A percentile compares a stretch with the other conserved stretches of the same genome.
These are phyloP conservation scores for Eulemur albifrons DNA, from an alignment of 2,797 vertebrate genomes.

Conservation along the genomic window DNA sequence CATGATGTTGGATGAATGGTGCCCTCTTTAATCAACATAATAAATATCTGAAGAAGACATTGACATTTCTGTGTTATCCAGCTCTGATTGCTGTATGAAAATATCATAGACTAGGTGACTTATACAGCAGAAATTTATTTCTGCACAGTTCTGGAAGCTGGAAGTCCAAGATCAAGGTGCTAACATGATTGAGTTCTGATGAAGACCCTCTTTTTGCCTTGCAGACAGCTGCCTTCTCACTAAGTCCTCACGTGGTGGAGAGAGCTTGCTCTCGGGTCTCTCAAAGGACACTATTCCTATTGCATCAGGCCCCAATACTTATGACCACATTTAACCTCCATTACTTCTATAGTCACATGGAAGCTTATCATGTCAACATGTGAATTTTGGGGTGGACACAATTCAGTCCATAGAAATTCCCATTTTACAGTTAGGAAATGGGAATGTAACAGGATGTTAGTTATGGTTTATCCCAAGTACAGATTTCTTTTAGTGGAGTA, in stretches of 20 bases:
- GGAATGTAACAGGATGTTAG: neutral
- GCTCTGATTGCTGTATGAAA: neutral
- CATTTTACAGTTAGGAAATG: neutral
- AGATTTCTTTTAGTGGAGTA: neutral
- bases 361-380: no score
- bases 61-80: neutral
- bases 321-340: neutral
- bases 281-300: neutral
- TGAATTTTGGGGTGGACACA: no score
- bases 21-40: neutral
- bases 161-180: neutral
- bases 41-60: neutral
- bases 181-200: neutral
- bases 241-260: neutral
- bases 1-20: neutral
- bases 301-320: neutral
- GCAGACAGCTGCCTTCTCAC: neutral
- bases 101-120: accelerated
- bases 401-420: neutral
- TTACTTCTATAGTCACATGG: neutral
- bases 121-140: neutral
- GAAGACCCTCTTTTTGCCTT: neutral
- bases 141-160: neutral
- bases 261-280: neutral
- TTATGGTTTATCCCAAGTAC: neutral